A percentile compares a stretch with the other conserved stretches of the same genome.
Conservation (phyloP, 2,797 vertebrate species). For the Galaxias olidus region DNA sequence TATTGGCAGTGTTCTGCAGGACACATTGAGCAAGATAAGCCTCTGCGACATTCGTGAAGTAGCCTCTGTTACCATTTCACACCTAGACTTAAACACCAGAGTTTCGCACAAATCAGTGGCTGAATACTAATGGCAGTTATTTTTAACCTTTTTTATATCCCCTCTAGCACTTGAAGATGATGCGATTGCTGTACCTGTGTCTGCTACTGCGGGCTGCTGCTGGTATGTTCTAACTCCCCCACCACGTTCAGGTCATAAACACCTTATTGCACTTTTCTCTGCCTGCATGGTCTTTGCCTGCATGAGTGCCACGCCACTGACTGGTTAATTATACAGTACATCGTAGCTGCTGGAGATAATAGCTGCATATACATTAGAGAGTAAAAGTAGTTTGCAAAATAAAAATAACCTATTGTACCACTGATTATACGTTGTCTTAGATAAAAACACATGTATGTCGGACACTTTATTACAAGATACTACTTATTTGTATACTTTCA, state of each 20-base stretch:
- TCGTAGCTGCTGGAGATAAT: too few species aligned
- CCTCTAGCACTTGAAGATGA: slow-evolving; percentile 77
- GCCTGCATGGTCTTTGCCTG: too few species aligned
- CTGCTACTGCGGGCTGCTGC: slow-evolving; percentile 67
- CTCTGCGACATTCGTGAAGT: background rate
- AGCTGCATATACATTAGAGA: too few species aligned
- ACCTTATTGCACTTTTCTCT: slow-evolving; percentile 7
- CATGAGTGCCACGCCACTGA: background rate
- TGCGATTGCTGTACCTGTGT: slow-evolving; percentile 74
- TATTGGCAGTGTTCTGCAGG: too few species aligned
- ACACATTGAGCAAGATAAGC: background rate
- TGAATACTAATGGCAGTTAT: slow-evolving; percentile 65
- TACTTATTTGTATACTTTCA: too few species aligned
- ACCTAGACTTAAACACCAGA: slow-evolving; percentile 29
- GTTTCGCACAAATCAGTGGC: slow-evolving; percentile 43
- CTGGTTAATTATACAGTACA: too few species aligned
- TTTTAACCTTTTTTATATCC: slow-evolving; percentile 56
- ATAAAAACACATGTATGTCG: too few species aligned
- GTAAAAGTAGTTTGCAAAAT: too few species aligned
- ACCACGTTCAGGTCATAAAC: background rate
- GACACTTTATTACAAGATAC: too few species aligned
- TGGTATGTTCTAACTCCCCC: slow-evolving; percentile 51
- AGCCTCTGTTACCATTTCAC: slow-evolving; percentile 13
- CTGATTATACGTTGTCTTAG: too few species aligned
- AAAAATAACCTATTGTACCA: too few species aligned